Base-by-base conservation (phyloP, 2,888 invertebrate genomes). In the Hyles lineata region DNA sequence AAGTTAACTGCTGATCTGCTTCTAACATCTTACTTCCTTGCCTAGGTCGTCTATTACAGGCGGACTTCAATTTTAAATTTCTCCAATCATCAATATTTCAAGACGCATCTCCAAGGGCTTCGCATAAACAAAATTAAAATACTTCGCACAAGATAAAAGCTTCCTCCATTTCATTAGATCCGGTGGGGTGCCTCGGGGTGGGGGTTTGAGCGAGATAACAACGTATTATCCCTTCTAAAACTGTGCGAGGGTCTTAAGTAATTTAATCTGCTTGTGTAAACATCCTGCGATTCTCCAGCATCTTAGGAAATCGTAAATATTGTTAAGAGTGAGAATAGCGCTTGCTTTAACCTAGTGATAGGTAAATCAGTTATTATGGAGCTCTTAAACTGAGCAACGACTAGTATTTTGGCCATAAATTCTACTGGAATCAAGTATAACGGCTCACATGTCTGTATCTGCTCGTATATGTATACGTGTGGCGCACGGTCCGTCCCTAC, bases 161-260 rank as follows among this genome's bases (percentile, higher is more conserved):
- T 75, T 76, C 75, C 74, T 81, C 79, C 77, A 82, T 67, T 67
- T 67, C 67, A 67, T 67, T 67, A 67, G n/a, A n/a, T 43, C 43
- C 35, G n/a, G 61, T n/a, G n/a, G 62, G 35, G 35, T 43, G 50
- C 21, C 8, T 9, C 85, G 84, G 81, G 83, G 85, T 85, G 86
- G 86, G 87, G 86, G 86, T 84, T 73, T 0, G 29, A 78, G 78
- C 74, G 77, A 87, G 87, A 88, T 89, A 87, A 85, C 83, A 82
- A 82, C 83, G 84, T 87, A 84, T 85, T 85, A 87, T 86, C 81
- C 84, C 80, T 83, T 82, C 81, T 79, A 77, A 83, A 84, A 85
- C 79, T 85, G 81, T 73, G 80, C 82, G 80, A 79, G 82, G 79
- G 77, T 84, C 83, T 79, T 79, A 80, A 86, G 87, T 86, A 88